Base-by-base conservation (phyloP, 2,797 vertebrate genomes). In the Saxicola maurus region DNA sequence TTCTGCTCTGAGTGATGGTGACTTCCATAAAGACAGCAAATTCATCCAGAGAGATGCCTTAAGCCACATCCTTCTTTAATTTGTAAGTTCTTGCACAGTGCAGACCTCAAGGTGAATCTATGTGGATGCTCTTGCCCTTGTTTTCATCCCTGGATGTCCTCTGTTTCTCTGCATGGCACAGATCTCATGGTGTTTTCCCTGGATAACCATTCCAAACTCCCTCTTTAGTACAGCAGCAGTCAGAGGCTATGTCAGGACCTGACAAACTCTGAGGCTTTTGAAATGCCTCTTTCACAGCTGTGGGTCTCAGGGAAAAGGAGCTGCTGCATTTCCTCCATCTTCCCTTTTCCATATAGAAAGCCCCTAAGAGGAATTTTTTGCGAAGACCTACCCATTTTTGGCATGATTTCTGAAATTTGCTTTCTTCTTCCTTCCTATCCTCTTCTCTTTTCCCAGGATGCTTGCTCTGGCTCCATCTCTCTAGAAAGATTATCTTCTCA, bases 31-130 rank as follows among this genome's bases (percentile, higher is more conserved):
- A 90, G 79, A 83, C 30, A 84, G 77, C n/a, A 89, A 94, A 91
- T 79, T 83, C 74, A 83, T 69, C 66, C 23, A 5, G 73, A 80
- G 61, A 80, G 55, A 74, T 0, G 30, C 37, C 84, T 81, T 68
- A 90, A 75, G 55, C 59, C 78, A 89, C 82, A 94, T 69, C 89
- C 79, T 83, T 52, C 73, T 78, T 73, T 78, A 86, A 93, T 66
- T 37, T 33, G 1, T 16, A 52, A 31, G 48, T 52, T 49, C 42
- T 86, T 46, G 52, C 0, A 0, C 62, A 40, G 42, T 24, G 31
- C 52, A 55, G 65, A 86, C 27, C 55, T 85, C 67, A 49, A 49
- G 57, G 33, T 9, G 2, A 68, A 87, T 68, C 42, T 14, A 0
- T 37, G 49, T n/a, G 28, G 72, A 56, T 72, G 23, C 13, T 65